Evolutionary conservation across 1,140 invertebrate genomes (phyloP).

Genomic region (Cydia strobilella): DNA sequence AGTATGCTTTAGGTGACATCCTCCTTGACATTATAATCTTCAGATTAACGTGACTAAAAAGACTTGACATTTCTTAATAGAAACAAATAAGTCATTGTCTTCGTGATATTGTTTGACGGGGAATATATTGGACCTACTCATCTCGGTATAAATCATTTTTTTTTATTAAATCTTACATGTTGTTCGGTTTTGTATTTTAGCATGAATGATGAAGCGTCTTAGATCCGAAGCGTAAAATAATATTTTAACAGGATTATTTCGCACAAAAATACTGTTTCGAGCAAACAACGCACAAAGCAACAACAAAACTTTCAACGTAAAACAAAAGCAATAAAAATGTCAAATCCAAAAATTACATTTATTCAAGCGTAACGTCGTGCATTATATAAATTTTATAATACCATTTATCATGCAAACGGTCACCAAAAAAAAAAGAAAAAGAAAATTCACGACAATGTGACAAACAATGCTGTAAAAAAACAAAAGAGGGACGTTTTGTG

Average conservation of each 20-base stretch:
- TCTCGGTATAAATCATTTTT: background rate
- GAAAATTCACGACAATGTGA: slow-evolving; percentile 37
- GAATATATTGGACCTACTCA: background rate
- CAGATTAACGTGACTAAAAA: slow-evolving; percentile 51
- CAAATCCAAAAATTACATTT: slow-evolving; percentile 52
- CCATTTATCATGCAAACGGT: slow-evolving; percentile 56
- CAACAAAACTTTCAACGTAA: slow-evolving; percentile 32
- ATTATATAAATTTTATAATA: slow-evolving; percentile 57
- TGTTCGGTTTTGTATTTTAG: slow-evolving; percentile 9
- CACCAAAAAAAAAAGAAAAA: slow-evolving; percentile 45
- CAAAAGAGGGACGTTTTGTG: slow-evolving; percentile 34
- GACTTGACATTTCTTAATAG: slow-evolving; percentile 47
- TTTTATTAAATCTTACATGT: background rate
- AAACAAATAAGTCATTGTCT: slow-evolving; percentile 49
- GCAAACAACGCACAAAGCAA: slow-evolving; percentile 24
- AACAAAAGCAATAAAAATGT: slow-evolving; percentile 66
- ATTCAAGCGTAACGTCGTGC: slow-evolving; percentile 48
- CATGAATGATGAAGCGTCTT: background rate
- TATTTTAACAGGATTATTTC: slow-evolving; percentile 24
- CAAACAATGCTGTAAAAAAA: slow-evolving; percentile 46
- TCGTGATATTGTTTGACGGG: slow-evolving; percentile 5
- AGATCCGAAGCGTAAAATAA: background rate
- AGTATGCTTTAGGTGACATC: slow-evolving; percentile 56
- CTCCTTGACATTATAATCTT: slow-evolving; percentile 62
- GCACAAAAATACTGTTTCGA: slow-evolving; percentile 13